Evolutionary conservation across 2,888 invertebrate genomes (phyloP), one percentile per base, ranked within the genome.

Genomic region (Carcina quercana): DNA sequence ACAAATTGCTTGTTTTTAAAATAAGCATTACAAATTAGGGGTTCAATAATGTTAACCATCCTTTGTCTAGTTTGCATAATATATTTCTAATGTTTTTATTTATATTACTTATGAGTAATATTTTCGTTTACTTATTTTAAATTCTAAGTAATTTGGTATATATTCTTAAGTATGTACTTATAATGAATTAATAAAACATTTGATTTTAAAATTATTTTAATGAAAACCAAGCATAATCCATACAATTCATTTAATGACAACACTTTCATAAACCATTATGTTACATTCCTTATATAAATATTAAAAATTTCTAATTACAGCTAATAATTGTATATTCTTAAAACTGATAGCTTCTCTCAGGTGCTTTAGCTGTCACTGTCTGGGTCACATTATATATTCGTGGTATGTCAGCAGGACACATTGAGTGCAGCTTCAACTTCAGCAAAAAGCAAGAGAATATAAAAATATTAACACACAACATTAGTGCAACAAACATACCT

Each of bases 201-300:
- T 24, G 6, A 24, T 24, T 24, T 24, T n/a, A 24, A 11, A 15
- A 28, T 22, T 15, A 13, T 13, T 25, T 29, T 12, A 34, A 25
- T 29, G 17, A 42, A 50, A 40, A 43, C 26, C 31, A 28, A 39
- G 25, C n/a, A 30, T 28, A 8, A 38, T 35, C 37, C 40, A 15
- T 37, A 40, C 42, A 47, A 48, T 50, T 56, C 53, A 5, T 69
- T 70, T 70, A 68, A 64, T 69, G 50, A 55, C 57, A 73, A 71
- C 71, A 72, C 45, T 60, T 70, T 57, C 58, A 60, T 70, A 69
- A 66, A 68, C 61, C 66, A 43, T 40, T 32, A 33, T 45, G 32
- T 38, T 38, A 24, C 25, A 43, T 37, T 44, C 43, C 40, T 25
- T 28, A 8, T 15, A 26, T 28, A 29, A 19, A 19, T 25, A 14